These are phyloP conservation scores for Drosophila busckii DNA, from an alignment of 1,140 invertebrate genomes.

Conservation along the genomic window DNA sequence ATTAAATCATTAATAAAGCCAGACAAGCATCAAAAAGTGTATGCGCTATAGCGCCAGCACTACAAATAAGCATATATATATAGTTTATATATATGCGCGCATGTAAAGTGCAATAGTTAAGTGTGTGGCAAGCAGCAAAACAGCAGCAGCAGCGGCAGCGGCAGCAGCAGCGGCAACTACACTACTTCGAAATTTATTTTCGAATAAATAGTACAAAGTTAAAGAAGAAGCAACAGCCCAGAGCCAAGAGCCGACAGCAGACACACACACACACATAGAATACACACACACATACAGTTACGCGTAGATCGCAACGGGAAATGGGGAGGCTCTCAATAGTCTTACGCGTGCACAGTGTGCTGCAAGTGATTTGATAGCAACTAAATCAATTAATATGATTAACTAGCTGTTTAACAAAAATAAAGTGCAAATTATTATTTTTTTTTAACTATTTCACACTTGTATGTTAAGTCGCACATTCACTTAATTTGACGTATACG, in stretches of 20 bases:
- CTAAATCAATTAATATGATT: constrained; percentile 36
- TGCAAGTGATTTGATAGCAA: constrained; percentile 11
- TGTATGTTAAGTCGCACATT: constrained; percentile 12
- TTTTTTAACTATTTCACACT: constrained; percentile 7
- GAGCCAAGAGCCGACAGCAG: constrained; percentile 35
- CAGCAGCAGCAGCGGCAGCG: constrained; percentile 1
- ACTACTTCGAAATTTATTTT: constrained; percentile 76
- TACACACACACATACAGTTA: constrained; percentile 35
- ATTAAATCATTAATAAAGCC: constrained; percentile 73
- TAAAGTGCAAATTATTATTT: too few species aligned
- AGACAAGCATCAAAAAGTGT: constrained; percentile 63
- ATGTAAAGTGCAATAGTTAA: constrained; percentile 59
- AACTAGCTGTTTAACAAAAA: constrained; percentile 42
- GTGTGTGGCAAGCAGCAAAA: constrained; percentile 42
- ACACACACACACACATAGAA: constrained; percentile 58
- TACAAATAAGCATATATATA: constrained; percentile 7
- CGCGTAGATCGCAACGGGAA: constrained; percentile 14
- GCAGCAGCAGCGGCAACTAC: constrained; percentile 44
- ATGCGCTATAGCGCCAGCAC: constrained; percentile 17
- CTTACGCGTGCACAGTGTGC: constrained; percentile 57
- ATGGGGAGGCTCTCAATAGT: constrained; percentile 33
- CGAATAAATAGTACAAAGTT: constrained; percentile 76
- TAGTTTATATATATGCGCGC: constrained; percentile 11
- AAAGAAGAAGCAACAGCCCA: constrained; percentile 58
- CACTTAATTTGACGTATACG: too few species aligned